Evolutionary conservation across 2,113 vertebrate genomes (phyloP).

Genomic region (Setophaga coronata): DNA sequence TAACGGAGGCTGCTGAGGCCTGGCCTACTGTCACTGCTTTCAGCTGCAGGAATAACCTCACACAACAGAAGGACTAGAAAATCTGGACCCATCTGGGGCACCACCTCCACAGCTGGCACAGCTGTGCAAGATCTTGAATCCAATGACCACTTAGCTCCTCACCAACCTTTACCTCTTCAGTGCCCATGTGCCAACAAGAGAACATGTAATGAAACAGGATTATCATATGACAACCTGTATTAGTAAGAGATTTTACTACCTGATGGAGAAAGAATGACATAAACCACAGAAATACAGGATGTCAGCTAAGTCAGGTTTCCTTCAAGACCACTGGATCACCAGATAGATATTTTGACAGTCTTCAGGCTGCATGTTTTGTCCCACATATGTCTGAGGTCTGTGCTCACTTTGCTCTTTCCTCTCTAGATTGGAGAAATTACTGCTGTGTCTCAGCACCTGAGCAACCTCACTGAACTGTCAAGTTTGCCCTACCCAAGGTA

Average conservation of each 20-base stretch:
- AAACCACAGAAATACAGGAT: not conserved
- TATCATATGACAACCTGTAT: not conserved
- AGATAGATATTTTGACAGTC: not conserved
- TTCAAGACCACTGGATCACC: not conserved
- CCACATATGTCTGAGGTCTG: not conserved
- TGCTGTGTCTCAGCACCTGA: not conserved
- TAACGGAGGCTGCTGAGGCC: not conserved
- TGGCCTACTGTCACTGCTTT: not conserved
- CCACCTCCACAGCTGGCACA: not conserved
- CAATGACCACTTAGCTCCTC: not conserved
- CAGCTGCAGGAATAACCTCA: not conserved
- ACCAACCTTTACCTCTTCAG: not conserved
- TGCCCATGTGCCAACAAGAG: accelerated
- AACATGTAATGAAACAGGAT: not conserved
- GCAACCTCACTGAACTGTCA: not conserved
- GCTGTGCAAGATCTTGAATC: not conserved
- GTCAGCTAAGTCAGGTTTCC: not conserved
- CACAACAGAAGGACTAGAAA: not conserved
- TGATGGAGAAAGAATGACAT: not conserved
- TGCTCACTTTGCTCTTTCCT: not conserved
- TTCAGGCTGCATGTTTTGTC: not conserved
- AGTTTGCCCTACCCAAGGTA: not conserved
- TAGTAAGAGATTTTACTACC: not conserved
- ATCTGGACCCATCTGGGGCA: not conserved
- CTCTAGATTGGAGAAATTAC: not conserved